Conservation (phyloP, 2,113 vertebrate genomes). For the Tetraodon nigroviridis region DNA sequence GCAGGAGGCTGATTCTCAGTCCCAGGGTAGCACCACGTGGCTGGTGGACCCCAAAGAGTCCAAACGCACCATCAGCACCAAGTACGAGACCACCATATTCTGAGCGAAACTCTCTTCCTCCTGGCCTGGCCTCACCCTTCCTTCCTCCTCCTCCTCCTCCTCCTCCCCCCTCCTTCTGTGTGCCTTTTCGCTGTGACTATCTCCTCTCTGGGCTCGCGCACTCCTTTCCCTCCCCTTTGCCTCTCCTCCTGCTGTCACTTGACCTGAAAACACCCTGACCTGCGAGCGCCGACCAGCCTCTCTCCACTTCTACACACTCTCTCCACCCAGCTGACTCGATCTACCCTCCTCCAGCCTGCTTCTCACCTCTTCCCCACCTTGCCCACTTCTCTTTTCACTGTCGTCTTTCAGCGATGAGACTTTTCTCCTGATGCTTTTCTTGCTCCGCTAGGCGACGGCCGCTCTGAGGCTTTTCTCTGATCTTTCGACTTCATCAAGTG, state of each 20-base stretch:
- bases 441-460: conserved; percentile 58
- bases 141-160: conserved; percentile 1
- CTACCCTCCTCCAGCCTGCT: conserved; percentile 9
- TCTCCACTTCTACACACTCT: conserved; percentile 7
- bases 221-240: neutral
- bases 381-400: conserved; percentile 10
- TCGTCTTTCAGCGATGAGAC: conserved; percentile 40
- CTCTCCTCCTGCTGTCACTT: conserved; percentile 1
- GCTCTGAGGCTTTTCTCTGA: conserved; percentile 65
- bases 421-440: conserved; percentile 56
- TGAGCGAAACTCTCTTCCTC: conserved; percentile 69
- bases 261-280: conserved; percentile 17
- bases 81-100: conserved; percentile 99
- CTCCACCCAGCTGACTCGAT: conserved; percentile 13
- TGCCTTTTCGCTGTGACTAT: conserved; percentile 63
- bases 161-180: conserved; percentile 46
- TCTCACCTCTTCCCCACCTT: conserved; percentile 19
- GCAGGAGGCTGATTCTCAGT: conserved; percentile 79
- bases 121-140: conserved; percentile 25
- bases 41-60: conserved; percentile 91
- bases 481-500: conserved; percentile 34
- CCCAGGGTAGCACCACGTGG: conserved; percentile 88
- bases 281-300: conserved; percentile 1
- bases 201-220: conserved; percentile 24
- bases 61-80: conserved; percentile 94